These are phyloP conservation scores for Eudemis profundana DNA, from an alignment of 2,888 invertebrate genomes.

Conservation along the genomic window DNA sequence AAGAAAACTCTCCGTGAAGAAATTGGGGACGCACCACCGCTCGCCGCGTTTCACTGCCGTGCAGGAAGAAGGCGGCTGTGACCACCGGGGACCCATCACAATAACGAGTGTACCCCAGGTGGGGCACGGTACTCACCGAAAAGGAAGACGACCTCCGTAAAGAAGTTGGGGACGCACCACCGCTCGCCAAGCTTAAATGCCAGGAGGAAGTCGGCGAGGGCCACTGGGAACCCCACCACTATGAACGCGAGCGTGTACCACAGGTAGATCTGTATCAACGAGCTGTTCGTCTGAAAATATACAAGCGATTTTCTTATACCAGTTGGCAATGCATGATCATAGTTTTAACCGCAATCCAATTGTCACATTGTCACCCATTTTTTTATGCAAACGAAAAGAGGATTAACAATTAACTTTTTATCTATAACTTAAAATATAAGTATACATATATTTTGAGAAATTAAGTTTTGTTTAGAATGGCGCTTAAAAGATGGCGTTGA, in stretches of 20 bases:
- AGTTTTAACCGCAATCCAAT: too few relatives aligned
- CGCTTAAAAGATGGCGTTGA: too few relatives aligned
- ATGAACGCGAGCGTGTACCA: constrained; percentile 71
- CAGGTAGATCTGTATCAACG: constrained; percentile 66
- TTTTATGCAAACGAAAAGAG: too few relatives aligned
- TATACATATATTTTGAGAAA: too few relatives aligned
- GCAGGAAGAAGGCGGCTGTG: constrained; percentile 62
- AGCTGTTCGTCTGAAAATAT: constrained; percentile 61
- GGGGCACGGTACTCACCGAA: constrained; percentile 62
- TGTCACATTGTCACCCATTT: too few relatives aligned
- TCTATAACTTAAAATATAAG: too few relatives aligned
- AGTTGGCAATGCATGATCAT: too few relatives aligned
- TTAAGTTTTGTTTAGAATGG: too few relatives aligned
- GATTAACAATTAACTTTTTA: too few relatives aligned
- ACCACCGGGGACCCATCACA: constrained; percentile 63
- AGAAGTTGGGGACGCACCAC: constrained; percentile 55
- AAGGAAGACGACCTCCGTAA: constrained; percentile 65
- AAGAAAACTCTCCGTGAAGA: constrained; percentile 66
- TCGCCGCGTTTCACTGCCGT: constrained; percentile 54
- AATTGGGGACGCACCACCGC: constrained; percentile 52
- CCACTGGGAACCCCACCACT: constrained; percentile 62
- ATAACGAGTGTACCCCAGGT: constrained; percentile 72
- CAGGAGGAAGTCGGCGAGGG: constrained; percentile 62
- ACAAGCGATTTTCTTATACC: too few relatives aligned
- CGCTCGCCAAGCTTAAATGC: constrained; percentile 52